Evolutionary conservation across 30 jellyfish, hydroid and myxozoan genomes (phyloP).

Genomic region (Haliclystus octoradiatus): DNA sequence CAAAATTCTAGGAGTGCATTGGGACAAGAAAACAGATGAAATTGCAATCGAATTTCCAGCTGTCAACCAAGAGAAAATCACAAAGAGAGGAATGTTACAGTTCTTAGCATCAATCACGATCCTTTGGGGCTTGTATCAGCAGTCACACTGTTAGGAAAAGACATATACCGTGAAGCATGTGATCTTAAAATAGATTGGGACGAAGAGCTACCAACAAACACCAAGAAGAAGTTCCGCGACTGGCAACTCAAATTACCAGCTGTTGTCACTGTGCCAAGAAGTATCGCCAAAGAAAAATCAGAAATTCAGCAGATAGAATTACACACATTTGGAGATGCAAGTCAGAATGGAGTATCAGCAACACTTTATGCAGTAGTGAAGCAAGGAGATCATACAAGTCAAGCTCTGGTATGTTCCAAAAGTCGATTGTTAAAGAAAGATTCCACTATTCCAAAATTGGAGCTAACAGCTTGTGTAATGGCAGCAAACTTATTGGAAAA

Average conservation of each 20-base stretch:
- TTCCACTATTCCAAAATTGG: conserved; percentile 45
- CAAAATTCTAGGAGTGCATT: conserved; percentile 37
- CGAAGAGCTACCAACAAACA: conserved; percentile 17
- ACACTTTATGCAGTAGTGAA: conserved; percentile 32
- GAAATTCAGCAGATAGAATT: conserved; percentile 6
- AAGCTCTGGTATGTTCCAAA: conserved; percentile 38
- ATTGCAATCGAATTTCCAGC: conserved; percentile 36
- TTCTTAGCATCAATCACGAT: conserved; percentile 39
- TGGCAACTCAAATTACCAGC: conserved; percentile 30
- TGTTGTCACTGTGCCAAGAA: conserved; percentile 13
- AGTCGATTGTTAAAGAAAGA: conserved; percentile 37
- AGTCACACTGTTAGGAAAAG: conserved; percentile 21
- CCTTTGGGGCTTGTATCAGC: conserved; percentile 52
- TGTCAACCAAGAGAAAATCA: neutral
- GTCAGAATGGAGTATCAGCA: conserved; percentile 29
- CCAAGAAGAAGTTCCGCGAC: conserved; percentile 24
- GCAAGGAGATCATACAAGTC: conserved; percentile 20
- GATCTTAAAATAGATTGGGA: conserved; percentile 59
- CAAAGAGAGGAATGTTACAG: conserved; percentile 50
- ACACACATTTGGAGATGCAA: conserved; percentile 38
- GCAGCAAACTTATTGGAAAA: conserved; percentile 28
- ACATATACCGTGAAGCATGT: conserved; percentile 29
- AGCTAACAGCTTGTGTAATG: conserved; percentile 47
- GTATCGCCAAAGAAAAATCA: conserved; percentile 6
- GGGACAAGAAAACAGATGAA: conserved; percentile 52